Base-by-base conservation (phyloP, 2,888 invertebrate species). In the Ormyrus labotus region DNA sequence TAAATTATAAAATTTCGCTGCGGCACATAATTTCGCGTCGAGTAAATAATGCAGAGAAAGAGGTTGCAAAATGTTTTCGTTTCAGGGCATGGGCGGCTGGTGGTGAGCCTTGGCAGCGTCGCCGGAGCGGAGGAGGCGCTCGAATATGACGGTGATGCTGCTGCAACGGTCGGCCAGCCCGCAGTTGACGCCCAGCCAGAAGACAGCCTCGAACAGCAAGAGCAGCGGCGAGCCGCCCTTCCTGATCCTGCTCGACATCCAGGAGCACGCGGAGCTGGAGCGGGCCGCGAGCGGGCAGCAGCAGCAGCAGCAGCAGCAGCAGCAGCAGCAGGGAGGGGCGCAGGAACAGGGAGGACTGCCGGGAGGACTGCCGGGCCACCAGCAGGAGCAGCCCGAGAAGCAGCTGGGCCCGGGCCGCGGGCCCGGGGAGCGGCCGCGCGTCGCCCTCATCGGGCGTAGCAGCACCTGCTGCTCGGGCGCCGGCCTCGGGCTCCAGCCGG, bases 61-160 rank as follows among this genome's bases (percentile, higher is more conserved):
- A 13, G 19, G 19, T 19, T 19, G 19, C 1, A 19, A 19, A 19
- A 19, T 1, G 19, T 19, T 1, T 19, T 19, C 2, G 19, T 19
- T 19, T 1, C 19, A 19, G 19, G 19, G 19, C 19, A 19, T 19
- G 19, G 19, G 1, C 19, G 19, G 19, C 19, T 19, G 19, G 19
- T 19, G 19, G 19, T 19, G 19, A 19, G 19, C 19, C 19, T 19
- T 19, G 19, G 19, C 19, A 19, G 19, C 19, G 19, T 1, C 1
- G 48, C 50, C 67, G 57, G 47, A 68, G 19, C 19, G 47, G 68
- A 70, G 73, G 47, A 65, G 87, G 85, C 84, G 86, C 85, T 88
- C 86, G 90, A 91, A 90, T 88, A 91, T 91, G 90, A 90, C 90
- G 89, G 91, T 90, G 89, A 91, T 90, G 90, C 90, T 91, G 90